Evolutionary conservation across 2,888 invertebrate species (phyloP).

Genomic region (Melinopterus prodromus): DNA sequence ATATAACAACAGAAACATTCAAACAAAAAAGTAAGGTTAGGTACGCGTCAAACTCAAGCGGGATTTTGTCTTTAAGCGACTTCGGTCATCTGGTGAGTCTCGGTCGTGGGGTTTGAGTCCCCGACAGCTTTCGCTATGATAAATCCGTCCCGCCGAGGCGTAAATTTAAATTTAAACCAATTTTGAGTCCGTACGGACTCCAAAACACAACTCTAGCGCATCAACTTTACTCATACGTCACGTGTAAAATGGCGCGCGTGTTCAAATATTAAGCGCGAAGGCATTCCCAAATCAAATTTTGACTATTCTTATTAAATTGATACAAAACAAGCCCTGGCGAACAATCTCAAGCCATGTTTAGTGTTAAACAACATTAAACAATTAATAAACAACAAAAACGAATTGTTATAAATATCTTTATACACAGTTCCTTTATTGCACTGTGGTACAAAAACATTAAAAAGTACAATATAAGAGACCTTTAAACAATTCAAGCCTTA

Average conservation of each 20-base stretch:
- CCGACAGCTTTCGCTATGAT: neutral
- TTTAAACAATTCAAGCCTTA: too few species aligned
- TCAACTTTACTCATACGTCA: constrained; percentile 20
- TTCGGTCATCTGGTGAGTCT: neutral
- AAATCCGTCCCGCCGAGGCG: neutral
- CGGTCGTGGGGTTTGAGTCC: neutral
- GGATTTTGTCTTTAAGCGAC: neutral
- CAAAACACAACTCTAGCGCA: constrained; percentile 21
- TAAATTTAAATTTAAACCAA: constrained; percentile 10
- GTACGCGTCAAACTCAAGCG: constrained; percentile 19
- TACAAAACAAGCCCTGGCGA: neutral
- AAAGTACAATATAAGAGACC: too few species aligned
- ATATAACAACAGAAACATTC: constrained; percentile 29
- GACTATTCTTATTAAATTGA: neutral
- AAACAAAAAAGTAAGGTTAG: constrained; percentile 27
- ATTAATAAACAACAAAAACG: too few species aligned
- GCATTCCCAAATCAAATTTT: neutral
- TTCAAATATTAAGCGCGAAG: neutral
- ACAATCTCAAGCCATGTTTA: too few species aligned
- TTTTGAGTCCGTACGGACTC: neutral
- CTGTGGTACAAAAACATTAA: too few species aligned
- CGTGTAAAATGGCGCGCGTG: constrained; percentile 22
- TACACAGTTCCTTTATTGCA: too few species aligned
- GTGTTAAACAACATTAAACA: too few species aligned
- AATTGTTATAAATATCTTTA: too few species aligned